Evolutionary conservation across 2,888 invertebrate genomes (phyloP).

Genomic region (Chironomus riparius): DNA sequence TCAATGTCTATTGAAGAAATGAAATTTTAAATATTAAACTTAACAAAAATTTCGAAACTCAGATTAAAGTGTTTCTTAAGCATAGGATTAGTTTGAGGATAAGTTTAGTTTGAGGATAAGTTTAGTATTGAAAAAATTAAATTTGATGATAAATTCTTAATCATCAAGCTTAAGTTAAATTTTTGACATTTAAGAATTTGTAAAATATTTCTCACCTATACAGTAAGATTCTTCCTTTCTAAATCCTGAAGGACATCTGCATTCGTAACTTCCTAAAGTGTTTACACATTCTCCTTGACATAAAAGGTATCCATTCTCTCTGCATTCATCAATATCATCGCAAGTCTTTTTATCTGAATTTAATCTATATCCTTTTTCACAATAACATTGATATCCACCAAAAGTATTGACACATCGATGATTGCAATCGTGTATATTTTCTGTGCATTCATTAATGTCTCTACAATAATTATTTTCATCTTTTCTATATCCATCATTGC

Average conservation of each 20-base stretch:
- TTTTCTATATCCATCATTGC: neutral
- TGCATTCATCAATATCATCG: conserved; percentile 73
- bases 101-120: too few species aligned
- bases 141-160: too few species aligned
- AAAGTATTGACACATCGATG: neutral
- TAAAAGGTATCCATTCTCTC: conserved; percentile 63
- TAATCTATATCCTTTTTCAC: neutral
- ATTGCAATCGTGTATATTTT: neutral
- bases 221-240: conserved; percentile 34
- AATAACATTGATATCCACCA: neutral
- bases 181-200: too few species aligned
- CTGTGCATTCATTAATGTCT: neutral
- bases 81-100: too few species aligned
- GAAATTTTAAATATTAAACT: too few species aligned
- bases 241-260: conserved; percentile 79
- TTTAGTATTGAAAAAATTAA: too few species aligned
- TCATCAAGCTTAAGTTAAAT: too few species aligned
- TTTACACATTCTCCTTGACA: conserved; percentile 90
- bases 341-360: neutral
- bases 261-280: conserved; percentile 86
- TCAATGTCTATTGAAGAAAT: neutral
- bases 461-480: neutral
- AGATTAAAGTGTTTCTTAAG: too few species aligned
- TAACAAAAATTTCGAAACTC: too few species aligned
- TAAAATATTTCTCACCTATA: too few species aligned